These are phyloP conservation scores for Hyles euphorbiae DNA, from an alignment of 1,140 invertebrate species.

Conservation along the genomic window DNA sequence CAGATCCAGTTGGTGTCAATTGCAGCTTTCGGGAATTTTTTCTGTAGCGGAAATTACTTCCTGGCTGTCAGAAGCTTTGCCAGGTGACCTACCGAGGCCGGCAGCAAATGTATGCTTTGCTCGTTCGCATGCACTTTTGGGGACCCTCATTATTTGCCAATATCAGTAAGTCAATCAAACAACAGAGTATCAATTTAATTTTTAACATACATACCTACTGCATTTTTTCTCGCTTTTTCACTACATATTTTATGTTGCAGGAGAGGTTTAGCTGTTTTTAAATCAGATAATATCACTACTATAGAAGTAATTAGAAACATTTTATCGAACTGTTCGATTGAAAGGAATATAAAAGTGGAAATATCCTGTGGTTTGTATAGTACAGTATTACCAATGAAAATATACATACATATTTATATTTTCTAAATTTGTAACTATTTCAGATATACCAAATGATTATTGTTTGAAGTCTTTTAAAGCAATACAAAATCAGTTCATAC, in stretches of 20 bases:
- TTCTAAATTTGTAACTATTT: slow-evolving; percentile 7
- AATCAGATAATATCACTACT: slow-evolving; percentile 57
- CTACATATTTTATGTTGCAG: slow-evolving; percentile 26
- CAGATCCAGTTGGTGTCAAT: slow-evolving; percentile 42
- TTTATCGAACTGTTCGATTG: slow-evolving; percentile 51
- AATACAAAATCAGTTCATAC: slow-evolving; percentile 38
- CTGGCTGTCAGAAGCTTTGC: slow-evolving; percentile 54
- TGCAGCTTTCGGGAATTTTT: slow-evolving; percentile 52
- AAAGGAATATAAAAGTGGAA: slow-evolving; percentile 46
- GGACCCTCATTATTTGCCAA: slow-evolving; percentile 45
- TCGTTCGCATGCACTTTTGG: slow-evolving; percentile 47
- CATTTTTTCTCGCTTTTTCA: no score
- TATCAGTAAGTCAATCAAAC: slow-evolving; percentile 46
- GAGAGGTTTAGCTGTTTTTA: slow-evolving; percentile 46
- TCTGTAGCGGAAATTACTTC: slow-evolving; percentile 66
- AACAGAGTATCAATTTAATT: no score
- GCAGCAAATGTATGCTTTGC: slow-evolving; percentile 42
- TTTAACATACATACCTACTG: no score
- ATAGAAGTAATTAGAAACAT: slow-evolving; percentile 50
- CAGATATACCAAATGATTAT: slow-evolving; percentile 49
- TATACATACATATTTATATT: no score
- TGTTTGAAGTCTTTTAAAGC: slow-evolving; percentile 43
- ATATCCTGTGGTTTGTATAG: slow-evolving; percentile 41
- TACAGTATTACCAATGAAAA: no score
- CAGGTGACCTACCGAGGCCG: slow-evolving; percentile 55